A percentile compares a stretch with the other conserved stretches of the same genome.
phyloP scores from a whole-genome alignment of 2,113 vertebrate species.

The Pongo pygmaeus region DNA sequence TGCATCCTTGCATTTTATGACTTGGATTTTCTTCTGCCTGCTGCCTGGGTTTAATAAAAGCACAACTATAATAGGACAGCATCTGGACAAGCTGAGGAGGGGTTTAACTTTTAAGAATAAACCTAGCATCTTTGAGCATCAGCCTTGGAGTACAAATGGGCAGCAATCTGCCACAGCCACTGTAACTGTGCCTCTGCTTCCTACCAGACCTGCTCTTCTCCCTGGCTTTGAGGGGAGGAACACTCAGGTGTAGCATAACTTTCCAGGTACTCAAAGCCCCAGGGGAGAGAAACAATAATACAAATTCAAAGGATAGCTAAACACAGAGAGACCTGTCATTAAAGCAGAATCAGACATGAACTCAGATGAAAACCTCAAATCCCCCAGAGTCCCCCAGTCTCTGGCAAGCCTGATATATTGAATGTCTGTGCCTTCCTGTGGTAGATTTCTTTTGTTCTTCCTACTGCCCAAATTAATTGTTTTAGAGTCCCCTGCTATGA shows the following conservation, averaged over 20 bases:
- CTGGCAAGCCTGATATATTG: not conserved
- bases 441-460: not conserved
- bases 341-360: not conserved
- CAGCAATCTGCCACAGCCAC: not conserved
- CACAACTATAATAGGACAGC: not conserved
- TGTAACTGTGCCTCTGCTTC: accelerated
- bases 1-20: not conserved
- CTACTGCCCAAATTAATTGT: not conserved
- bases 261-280: not conserved
- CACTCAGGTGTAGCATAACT: not conserved
- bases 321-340: not conserved
- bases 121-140: not conserved
- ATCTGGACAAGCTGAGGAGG: not conserved
- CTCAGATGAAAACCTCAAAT: not conserved
- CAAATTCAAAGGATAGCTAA: not conserved
- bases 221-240: not conserved
- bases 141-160: too few species aligned
- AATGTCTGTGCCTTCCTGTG: not conserved
- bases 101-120: not conserved
- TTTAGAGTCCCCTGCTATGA: not conserved
- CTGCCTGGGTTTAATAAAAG: not conserved
- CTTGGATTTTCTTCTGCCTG: not conserved
- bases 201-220: not conserved
- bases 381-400: accelerated
- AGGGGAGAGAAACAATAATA: not conserved